phyloP scores from a whole-genome alignment of 1,140 invertebrate genomes.

The Leguminivora glycinivorella region DNA sequence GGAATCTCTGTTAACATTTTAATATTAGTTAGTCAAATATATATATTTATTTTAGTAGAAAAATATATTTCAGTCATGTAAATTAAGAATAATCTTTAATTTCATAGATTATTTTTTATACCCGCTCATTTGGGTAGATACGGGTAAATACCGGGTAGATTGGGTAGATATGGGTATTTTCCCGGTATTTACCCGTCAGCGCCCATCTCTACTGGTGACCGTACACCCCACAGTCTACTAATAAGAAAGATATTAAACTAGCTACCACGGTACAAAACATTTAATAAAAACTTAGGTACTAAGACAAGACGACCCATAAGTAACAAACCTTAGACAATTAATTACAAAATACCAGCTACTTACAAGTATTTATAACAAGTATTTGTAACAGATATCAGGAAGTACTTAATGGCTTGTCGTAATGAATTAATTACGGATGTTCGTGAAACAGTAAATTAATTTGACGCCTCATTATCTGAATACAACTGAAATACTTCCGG shows the following conservation, averaged over 20 bases:
- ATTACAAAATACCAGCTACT: background rate
- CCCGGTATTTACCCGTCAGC: too few species aligned
- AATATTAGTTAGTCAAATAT: too few species aligned
- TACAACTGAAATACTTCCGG: slow-evolving; percentile 14
- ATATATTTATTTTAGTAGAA: too few species aligned
- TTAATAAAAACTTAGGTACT: background rate
- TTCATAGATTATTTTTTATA: too few species aligned
- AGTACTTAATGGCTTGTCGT: slow-evolving; percentile 22
- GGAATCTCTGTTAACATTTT: too few species aligned
- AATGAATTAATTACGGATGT: slow-evolving; percentile 15
- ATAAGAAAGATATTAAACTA: background rate
- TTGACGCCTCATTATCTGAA: slow-evolving; percentile 11
- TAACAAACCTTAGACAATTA: background rate
- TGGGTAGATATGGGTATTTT: too few species aligned
- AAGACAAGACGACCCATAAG: slow-evolving; percentile 1
- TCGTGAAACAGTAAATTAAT: slow-evolving; percentile 46
- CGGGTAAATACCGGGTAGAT: too few species aligned
- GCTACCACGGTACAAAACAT: background rate
- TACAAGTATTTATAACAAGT: background rate
- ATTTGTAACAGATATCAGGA: slow-evolving; percentile 19
- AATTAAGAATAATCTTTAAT: too few species aligned
- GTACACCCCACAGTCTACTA: background rate
- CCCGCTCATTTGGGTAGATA: too few species aligned
- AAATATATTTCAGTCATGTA: too few species aligned
- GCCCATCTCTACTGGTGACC: too few species aligned